These are phyloP conservation scores for Drosophila nasuta DNA, from an alignment of 1,140 invertebrate genomes.

Conservation along the genomic window DNA sequence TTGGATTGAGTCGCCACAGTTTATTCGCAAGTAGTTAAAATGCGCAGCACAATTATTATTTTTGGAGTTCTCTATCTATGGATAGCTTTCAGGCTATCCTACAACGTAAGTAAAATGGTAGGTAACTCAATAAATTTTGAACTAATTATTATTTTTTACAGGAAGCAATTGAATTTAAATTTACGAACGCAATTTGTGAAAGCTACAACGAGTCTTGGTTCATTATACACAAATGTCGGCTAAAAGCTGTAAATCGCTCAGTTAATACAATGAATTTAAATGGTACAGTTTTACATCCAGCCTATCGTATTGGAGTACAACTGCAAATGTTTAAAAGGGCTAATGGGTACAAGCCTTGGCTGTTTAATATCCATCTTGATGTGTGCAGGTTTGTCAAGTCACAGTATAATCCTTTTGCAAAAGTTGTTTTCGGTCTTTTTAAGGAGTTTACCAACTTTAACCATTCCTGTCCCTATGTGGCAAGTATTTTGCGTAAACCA, in stretches of 20 bases:
- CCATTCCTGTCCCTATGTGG: conserved; percentile 41
- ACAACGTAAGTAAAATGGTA: background rate
- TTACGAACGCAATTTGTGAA: conserved; percentile 30
- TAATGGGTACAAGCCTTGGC: conserved; percentile 49
- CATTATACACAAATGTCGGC: conserved; percentile 14
- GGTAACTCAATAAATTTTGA: no score
- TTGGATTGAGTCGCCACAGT: background rate
- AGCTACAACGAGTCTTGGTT: conserved; percentile 43
- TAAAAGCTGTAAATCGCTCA: conserved; percentile 29
- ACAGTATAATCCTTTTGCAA: conserved; percentile 11
- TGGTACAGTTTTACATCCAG: conserved; percentile 21
- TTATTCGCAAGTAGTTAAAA: background rate
- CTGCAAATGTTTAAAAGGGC: conserved; percentile 1
- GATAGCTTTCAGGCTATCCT: background rate
- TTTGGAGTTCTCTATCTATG: background rate
- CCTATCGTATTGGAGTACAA: background rate
- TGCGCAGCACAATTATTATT: background rate
- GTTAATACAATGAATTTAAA: conserved; percentile 11
- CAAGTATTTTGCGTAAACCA: background rate
- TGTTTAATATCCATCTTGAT: conserved; percentile 1
- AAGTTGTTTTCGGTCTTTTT: conserved; percentile 12
- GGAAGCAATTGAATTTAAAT: conserved; percentile 32
- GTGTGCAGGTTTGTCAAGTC: conserved; percentile 17
- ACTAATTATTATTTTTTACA: background rate
- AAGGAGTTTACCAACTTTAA: conserved; percentile 46